Evolutionary conservation across 2,797 vertebrate genomes (phyloP).

Genomic region (Choloepus didactylus): DNA sequence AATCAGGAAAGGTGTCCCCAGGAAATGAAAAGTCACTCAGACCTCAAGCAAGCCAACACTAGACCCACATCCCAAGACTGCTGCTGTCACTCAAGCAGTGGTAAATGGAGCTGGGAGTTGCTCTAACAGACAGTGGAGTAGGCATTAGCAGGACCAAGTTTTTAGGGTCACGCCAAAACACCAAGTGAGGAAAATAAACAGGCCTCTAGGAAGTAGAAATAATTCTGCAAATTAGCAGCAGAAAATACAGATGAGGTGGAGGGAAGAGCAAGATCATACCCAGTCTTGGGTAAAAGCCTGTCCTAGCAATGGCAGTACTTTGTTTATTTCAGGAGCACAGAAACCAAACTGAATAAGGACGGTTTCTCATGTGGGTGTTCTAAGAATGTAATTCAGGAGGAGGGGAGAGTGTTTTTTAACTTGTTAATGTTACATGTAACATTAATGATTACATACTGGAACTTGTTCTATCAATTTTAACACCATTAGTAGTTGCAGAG

Average conservation of each 20-base stretch:
- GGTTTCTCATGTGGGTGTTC: neutral
- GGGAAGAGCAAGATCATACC: neutral
- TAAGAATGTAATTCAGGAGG: neutral
- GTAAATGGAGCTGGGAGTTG: neutral
- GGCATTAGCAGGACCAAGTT: neutral
- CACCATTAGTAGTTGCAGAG: neutral
- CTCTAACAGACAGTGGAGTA: neutral
- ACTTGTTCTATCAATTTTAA: neutral
- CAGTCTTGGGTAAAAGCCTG: neutral
- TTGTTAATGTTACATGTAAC: neutral
- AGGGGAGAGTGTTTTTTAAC: neutral
- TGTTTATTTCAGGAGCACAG: slow-evolving; percentile 1
- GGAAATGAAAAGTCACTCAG: neutral
- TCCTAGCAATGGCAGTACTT: neutral
- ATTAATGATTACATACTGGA: neutral
- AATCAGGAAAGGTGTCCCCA: neutral
- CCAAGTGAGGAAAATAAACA: neutral
- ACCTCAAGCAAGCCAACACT: neutral
- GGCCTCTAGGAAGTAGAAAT: neutral
- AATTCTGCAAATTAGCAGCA: neutral
- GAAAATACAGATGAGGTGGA: neutral
- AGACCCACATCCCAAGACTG: neutral
- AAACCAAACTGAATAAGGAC: neutral
- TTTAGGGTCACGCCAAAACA: slow-evolving; percentile 28
- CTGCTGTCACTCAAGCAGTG: neutral